Base-by-base conservation (phyloP, 2,113 vertebrate species). In the Picathartes gymnocephalus region DNA sequence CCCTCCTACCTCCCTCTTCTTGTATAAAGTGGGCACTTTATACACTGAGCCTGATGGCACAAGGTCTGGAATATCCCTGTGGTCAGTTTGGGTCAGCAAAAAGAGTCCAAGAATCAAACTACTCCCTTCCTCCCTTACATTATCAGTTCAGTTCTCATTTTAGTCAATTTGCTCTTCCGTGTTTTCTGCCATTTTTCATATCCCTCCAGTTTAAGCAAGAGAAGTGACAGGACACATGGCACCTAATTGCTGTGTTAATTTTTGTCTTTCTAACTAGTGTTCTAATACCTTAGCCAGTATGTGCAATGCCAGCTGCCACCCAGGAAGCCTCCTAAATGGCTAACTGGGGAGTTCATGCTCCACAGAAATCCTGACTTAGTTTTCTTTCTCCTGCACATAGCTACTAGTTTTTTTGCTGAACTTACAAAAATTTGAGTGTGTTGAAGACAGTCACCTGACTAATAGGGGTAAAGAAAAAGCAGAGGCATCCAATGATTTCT, bases 21-120 rank as follows among this genome's bases (percentile, higher is more conserved):
- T 15, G n/a, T n/a, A n/a, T n/a, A n/a, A n/a, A n/a, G n/a, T n/a
- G n/a, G n/a, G 1, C 6, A 6, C 15, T 40, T 20, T 9, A 7
- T 44, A 10, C 23, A 23, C 20, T 30, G 20, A 54, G 5, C 6
- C 0, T 50, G 50, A 33, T 44, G 51, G 2, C 27, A 7, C 0
- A 57, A 3, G 5, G 6, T 44, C 22, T 72, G 44, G 58, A 37
- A 57, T 16, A 39, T 56, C 22, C 7, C 21, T 65, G 13, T 57
- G 31, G 22, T 72, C 58, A 13, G 11, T 18, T 11, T 37, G 25
- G 25, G 18, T 33, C 44, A 40, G 16, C 51, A 78, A 64, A 54
- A 70, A 37, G 23, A n/a, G 35, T 15, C 20, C 15, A 61, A 45
- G 11, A 78, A 64, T 31, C 9, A 4, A 21, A 23, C 13, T 57